phyloP scores from a whole-genome alignment of 2,797 vertebrate genomes.

The Okamejei kenojei region DNA sequence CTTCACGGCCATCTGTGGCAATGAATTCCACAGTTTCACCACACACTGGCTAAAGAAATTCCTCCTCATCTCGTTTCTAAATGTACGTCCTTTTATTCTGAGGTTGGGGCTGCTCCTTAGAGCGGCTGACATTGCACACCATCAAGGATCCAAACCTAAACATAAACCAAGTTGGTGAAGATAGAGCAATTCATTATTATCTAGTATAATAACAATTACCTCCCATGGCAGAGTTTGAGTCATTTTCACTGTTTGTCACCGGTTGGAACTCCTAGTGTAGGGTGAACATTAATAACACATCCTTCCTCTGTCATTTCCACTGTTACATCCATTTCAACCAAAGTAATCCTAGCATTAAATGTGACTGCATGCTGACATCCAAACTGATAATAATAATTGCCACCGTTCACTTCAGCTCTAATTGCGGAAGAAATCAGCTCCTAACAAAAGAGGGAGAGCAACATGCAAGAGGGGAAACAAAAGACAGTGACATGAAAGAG shows the following conservation, averaged over 20 bases:
- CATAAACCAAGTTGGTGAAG: neutral
- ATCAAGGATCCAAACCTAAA: no score
- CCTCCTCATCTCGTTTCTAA: no score
- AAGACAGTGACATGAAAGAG: neutral
- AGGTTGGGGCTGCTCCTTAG: no score
- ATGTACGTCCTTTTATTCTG: no score
- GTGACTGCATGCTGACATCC: slow-evolving; percentile 10
- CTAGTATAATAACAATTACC: neutral
- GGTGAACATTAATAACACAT: neutral
- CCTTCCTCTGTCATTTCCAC: neutral
- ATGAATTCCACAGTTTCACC: no score
- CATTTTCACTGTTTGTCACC: neutral
- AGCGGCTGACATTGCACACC: no score
- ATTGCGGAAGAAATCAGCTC: neutral
- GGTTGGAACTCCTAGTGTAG: neutral
- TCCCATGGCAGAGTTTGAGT: neutral
- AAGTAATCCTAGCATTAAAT: neutral
- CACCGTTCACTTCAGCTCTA: neutral
- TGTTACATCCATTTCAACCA: neutral
- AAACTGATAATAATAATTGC: neutral
- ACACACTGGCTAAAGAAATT: no score
- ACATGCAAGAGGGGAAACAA: neutral
- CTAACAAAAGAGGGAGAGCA: neutral
- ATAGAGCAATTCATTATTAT: neutral
- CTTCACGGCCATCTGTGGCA: no score